Evolutionary conservation across 2,888 invertebrate genomes (phyloP).

Genomic region (Campoplex nolae): DNA sequence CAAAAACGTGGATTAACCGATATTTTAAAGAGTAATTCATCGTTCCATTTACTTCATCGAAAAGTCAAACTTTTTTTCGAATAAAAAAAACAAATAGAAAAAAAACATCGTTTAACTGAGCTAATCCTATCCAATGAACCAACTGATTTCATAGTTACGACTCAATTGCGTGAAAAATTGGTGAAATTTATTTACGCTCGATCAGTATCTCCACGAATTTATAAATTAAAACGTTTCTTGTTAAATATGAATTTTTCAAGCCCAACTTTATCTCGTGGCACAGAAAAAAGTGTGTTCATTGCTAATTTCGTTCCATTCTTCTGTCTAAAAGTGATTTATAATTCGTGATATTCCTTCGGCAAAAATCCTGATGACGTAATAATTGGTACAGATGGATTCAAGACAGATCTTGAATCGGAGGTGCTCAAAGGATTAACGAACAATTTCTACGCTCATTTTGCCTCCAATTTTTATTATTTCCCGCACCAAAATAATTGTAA

Average conservation of each 20-base stretch:
- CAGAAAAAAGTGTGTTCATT: too few species aligned
- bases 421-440: constrained; percentile 46
- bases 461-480: background rate
- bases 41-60: background rate
- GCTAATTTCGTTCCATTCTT: too few species aligned
- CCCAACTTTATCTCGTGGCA: too few species aligned
- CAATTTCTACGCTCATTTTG: background rate
- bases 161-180: too few species aligned
- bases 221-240: too few species aligned
- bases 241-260: too few species aligned
- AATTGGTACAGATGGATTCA: background rate
- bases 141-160: background rate
- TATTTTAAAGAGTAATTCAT: background rate
- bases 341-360: background rate
- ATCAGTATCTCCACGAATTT: too few species aligned
- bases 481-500: background rate
- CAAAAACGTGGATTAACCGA: background rate
- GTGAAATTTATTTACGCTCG: too few species aligned
- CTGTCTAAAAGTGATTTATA: too few species aligned
- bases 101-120: too few species aligned
- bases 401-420: background rate
- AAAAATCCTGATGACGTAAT: background rate
- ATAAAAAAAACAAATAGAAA: too few species aligned
- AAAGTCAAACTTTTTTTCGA: background rate
- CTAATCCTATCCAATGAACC: background rate